Conservation (phyloP, 2,797 vertebrate genomes). For the Caiman crocodilus region DNA sequence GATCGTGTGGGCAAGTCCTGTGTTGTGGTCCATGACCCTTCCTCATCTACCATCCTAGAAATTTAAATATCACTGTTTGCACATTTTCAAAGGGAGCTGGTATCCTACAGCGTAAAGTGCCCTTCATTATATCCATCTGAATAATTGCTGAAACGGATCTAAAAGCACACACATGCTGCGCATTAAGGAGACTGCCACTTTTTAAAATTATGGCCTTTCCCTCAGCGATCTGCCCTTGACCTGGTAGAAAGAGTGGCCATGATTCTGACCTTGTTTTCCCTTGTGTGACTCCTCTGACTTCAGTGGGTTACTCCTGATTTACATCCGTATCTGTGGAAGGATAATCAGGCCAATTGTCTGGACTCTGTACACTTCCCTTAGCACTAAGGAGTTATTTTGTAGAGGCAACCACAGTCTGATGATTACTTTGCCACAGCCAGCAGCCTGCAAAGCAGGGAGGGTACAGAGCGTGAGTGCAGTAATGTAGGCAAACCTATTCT, state of each 20-base stretch:
- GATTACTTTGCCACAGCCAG: background rate
- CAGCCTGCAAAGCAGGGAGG: background rate
- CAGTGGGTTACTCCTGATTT: background rate
- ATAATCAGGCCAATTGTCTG: background rate
- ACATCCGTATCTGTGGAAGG: fast-evolving
- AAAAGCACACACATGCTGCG: background rate
- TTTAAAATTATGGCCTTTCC: background rate
- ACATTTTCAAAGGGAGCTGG: constrained; percentile 12
- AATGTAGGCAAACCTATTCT: background rate
- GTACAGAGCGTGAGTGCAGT: background rate
- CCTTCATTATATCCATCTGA: background rate
- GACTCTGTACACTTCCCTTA: fast-evolving
- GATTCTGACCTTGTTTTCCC: fast-evolving
- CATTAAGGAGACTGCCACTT: fast-evolving
- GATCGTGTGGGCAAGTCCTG: background rate
- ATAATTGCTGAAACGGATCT: background rate
- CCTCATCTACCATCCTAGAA: background rate
- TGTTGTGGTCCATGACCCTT: background rate
- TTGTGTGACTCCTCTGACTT: fast-evolving
- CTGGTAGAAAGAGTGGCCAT: background rate
- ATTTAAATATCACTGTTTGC: background rate
- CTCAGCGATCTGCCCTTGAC: fast-evolving
- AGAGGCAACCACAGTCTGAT: background rate
- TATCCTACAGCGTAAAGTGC: background rate
- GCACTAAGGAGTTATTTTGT: background rate